phyloP scores from a whole-genome alignment of 2,113 vertebrate genomes.

The Motacilla tschutschensis region DNA sequence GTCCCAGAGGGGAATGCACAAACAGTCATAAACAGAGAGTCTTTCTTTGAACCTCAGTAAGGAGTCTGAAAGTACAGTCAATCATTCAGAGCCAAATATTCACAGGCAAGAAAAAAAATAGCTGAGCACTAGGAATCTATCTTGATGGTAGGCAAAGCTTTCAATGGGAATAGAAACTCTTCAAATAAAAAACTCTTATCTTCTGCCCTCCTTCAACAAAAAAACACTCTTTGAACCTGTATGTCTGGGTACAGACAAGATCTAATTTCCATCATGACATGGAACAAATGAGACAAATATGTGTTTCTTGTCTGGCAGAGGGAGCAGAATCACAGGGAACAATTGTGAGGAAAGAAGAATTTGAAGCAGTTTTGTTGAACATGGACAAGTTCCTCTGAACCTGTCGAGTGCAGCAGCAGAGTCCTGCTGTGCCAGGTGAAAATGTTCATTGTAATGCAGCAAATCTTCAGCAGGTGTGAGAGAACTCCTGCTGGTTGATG shows the following conservation, averaged over 20 bases:
- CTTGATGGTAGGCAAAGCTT: background rate
- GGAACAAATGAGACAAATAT: background rate
- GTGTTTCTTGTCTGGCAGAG: background rate
- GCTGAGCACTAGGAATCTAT: background rate
- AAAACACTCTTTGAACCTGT: background rate
- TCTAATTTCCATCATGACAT: background rate
- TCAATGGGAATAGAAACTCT: background rate
- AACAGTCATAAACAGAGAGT: background rate
- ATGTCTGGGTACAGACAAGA: background rate
- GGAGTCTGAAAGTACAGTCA: background rate
- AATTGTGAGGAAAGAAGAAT: background rate
- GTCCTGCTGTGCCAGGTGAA: background rate
- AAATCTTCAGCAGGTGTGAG: background rate
- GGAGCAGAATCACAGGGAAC: background rate
- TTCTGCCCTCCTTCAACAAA: background rate
- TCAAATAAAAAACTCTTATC: background rate
- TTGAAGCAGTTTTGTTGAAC: background rate
- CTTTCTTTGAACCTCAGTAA: background rate
- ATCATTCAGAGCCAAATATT: background rate
- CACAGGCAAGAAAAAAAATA: background rate
- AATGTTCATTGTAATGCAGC: background rate
- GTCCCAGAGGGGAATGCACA: background rate
- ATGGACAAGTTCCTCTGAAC: accelerated
- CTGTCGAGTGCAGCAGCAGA: background rate
- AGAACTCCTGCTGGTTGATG: background rate